Base-by-base conservation (phyloP, 2,888 invertebrate species). In the Athetis lepigone region DNA sequence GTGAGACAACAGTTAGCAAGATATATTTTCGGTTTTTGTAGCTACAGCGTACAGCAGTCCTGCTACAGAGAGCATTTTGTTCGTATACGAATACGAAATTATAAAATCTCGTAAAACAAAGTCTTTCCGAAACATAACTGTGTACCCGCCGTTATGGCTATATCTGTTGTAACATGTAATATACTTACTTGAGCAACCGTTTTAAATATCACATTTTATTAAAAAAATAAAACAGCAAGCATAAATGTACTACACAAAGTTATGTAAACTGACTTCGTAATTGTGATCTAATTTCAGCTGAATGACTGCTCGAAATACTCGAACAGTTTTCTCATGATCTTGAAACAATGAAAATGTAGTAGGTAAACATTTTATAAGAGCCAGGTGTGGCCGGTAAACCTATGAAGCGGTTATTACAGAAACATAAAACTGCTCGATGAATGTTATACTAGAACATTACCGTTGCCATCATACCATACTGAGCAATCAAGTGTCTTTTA, bases 241-340 rank as follows among this genome's bases (percentile, higher is more conserved):
- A 27, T 29, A 65, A 57, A 65, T 45, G 27, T 64, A 65, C 27
- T 27, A 60, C 45, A 51, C 19, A 40, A 36, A 52, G 49, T 79
- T 71, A 67, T 58, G 54, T 61, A 69, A 68, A 54, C 43, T 23
- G 27, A 55, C 54, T 79, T 63, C 59, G 65, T 72, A 70, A 79
- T 74, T 52, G 54, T 70, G 66, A 69, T 69, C 75, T 75, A 59
- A 79, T 77, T 79, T 73, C 25, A 45, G 25, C 45, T 40, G 29
- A 43, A n/a, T n/a, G 4, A 25, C 33, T 23, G 43, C 46, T 18
- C 39, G 61, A 61, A 70, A 49, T 49, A 23, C 40, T 45, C 58
- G 19, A 55, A 37, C 27, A 21, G 11, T 68, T 67, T 79, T 79
- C 74, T 73, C 69, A 76, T 77, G 72, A 36, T 79, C 75, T 73